A percentile compares a stretch with the other conserved stretches of the same genome.
Conservation (phyloP, 1,140 invertebrate genomes). For the Pinna nobilis region DNA sequence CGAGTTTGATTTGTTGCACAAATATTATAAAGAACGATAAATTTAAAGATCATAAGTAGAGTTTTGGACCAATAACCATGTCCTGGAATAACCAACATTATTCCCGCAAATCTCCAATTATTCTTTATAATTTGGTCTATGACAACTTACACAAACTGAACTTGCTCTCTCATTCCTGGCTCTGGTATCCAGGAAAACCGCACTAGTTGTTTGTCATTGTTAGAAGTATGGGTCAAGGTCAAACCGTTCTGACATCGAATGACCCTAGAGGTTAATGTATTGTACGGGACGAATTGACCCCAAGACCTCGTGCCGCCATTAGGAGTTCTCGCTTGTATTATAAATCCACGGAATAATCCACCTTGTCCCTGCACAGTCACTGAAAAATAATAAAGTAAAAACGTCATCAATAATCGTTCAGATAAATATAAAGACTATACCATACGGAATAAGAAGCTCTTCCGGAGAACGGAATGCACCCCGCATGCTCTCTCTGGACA, state of each 20-base stretch:
- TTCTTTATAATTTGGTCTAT: too few species aligned
- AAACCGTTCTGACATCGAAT: slow-evolving; percentile 30
- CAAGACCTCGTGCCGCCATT: slow-evolving; percentile 20
- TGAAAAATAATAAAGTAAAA: background rate
- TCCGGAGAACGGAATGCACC: too few species aligned
- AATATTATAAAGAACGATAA: too few species aligned
- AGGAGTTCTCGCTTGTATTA: slow-evolving; percentile 28
- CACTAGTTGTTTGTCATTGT: slow-evolving; percentile 29
- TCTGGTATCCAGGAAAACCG: slow-evolving; percentile 32
- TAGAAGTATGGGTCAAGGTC: slow-evolving; percentile 24
- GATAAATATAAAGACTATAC: too few species aligned
- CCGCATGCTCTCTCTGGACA: too few species aligned
- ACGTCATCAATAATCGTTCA: background rate
- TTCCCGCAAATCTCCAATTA: too few species aligned
- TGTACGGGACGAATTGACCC: slow-evolving; percentile 21
- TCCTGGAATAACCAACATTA: too few species aligned
- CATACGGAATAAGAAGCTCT: too few species aligned
- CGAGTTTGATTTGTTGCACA: too few species aligned
- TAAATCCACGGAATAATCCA: slow-evolving; percentile 25
- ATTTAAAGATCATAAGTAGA: too few species aligned
- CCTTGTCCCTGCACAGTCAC: slow-evolving; percentile 15
- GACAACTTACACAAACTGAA: slow-evolving; percentile 40
- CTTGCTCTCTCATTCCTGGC: slow-evolving; percentile 28
- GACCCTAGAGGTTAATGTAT: slow-evolving; percentile 8
- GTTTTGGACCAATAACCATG: too few species aligned